A percentile compares a stretch with the other conserved stretches of the same genome.
Conservation (phyloP, 2,888 invertebrate species). For the Caenorhabditis afra region DNA sequence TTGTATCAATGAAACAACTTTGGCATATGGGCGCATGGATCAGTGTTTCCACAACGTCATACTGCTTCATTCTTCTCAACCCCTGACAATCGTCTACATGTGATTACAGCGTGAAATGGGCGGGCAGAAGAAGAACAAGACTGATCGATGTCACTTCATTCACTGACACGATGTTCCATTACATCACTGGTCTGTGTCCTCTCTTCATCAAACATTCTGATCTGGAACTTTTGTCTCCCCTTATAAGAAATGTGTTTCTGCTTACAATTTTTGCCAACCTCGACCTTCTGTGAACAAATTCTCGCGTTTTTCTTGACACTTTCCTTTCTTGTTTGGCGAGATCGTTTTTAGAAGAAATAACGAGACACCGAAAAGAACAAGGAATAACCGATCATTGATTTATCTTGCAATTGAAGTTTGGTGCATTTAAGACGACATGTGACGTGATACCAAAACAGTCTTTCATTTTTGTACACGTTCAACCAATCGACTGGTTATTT, state of each 20-base stretch:
- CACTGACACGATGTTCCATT: conserved; percentile 32
- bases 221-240: not conserved
- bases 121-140: conserved; percentile 16
- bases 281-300: conserved; percentile 16
- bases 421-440: conserved; percentile 7
- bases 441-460: conserved; percentile 15
- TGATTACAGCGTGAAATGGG: conserved; percentile 41
- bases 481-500: no score
- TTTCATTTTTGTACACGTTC: not conserved
- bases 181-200: conserved; percentile 45
- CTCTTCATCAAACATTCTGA: conserved; percentile 7
- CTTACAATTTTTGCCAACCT: not conserved
- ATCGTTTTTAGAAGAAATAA: not conserved
- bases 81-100: conserved; percentile 38
- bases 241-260: not conserved
- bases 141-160: conserved; percentile 38
- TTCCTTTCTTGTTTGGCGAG: no score
- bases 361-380: not conserved
- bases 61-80: conserved; percentile 24
- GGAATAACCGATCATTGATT: conserved; percentile 12
- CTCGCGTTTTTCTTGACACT: not conserved
- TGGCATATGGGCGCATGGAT: not conserved
- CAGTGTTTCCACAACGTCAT: conserved; percentile 43
- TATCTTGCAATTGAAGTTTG: conserved; percentile 1
- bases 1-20: conserved; percentile 33